Evolutionary conservation across 2,888 invertebrate genomes (phyloP), one percentile per base, ranked within the genome.

Genomic region (Clitarchus hookeri): DNA sequence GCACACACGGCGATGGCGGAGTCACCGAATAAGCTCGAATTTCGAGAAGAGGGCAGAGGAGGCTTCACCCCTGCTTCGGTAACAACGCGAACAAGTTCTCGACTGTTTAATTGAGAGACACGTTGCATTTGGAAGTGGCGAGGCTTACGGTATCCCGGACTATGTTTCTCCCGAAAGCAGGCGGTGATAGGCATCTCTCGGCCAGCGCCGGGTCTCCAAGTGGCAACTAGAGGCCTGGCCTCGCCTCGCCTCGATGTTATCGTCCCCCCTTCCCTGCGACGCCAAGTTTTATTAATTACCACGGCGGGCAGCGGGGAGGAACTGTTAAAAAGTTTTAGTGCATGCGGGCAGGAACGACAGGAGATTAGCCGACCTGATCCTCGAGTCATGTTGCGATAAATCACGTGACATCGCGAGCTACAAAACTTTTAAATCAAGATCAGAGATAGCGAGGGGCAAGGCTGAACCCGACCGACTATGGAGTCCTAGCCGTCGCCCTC

Each of bases 351-450:
- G 25, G 44, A n/a, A 53, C 85, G 44, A 53, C 85, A 36, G 48
- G 44, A 85, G 85, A 85, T 85, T 85, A 83, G 85, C 85, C 36
- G 83, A 26, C 85, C 53, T 53, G 85, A 85, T 85, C 83, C 83
- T 12, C 82, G 44, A 82, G 36, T 82, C 44, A 26, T 82, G 82
- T 82, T 23, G 82, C 82, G 85, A 87, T 87, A 87, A 87, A 87
- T 87, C 87, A 87, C 87, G 84, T 48, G 87, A 84, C 87, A 85
- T 78, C 48, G 44, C 80, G 36, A 82, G 80, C 82, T 44, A 82
- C 83, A 84, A 86, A 84, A 85, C 84, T 84, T 85, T 80, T 87
- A 87, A 87, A 87, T 87, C 87, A 87, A 87, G 87, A 87, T 87
- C 27, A 48, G 19, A 84, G 87, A 87, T 87, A 82, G 82, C 82